Conservation (phyloP, 1,140 invertebrate genomes). For the Pseudomyrmex cubaensis region DNA sequence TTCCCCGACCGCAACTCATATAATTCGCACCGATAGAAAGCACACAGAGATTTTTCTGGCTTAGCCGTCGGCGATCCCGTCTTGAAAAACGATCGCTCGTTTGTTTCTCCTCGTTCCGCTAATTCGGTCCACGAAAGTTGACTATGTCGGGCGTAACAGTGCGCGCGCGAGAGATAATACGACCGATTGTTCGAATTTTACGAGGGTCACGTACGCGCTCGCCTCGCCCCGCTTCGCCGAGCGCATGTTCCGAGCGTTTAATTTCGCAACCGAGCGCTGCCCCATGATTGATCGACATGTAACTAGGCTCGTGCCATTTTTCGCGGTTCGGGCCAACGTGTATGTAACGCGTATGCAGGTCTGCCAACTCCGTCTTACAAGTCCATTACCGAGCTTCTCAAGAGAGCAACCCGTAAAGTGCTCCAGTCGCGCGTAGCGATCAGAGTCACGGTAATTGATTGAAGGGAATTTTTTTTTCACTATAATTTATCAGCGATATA, state of each 20-base stretch:
- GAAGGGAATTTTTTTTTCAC: not conserved
- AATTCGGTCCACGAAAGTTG: conserved; percentile 41
- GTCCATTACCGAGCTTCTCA: conserved; percentile 57
- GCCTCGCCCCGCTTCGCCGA: not conserved
- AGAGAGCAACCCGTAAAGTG: conserved; percentile 8
- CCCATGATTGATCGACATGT: conserved; percentile 61
- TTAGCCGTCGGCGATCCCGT: conserved; percentile 28
- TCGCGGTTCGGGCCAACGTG: not conserved
- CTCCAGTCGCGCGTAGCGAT: not conserved
- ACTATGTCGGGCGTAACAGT: conserved; percentile 43
- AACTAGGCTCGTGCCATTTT: conserved; percentile 62
- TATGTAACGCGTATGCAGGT: not conserved
- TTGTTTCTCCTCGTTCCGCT: conserved; percentile 43
- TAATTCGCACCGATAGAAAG: conserved; percentile 53
- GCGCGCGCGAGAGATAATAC: conserved; percentile 46
- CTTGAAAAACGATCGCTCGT: conserved; percentile 55
- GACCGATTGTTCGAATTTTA: conserved; percentile 66
- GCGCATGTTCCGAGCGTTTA: conserved; percentile 23
- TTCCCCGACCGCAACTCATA: not conserved
- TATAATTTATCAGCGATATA: not conserved
- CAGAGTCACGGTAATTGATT: conserved; percentile 18
- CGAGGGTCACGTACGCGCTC: conserved; percentile 50
- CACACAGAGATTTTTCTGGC: conserved; percentile 13
- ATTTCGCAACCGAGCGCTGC: conserved; percentile 47
- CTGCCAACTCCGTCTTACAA: conserved; percentile 41